Evolutionary conservation across 35 echinoderm and acorn worm species (phyloP).

Genomic region (Anneissia japonica): DNA sequence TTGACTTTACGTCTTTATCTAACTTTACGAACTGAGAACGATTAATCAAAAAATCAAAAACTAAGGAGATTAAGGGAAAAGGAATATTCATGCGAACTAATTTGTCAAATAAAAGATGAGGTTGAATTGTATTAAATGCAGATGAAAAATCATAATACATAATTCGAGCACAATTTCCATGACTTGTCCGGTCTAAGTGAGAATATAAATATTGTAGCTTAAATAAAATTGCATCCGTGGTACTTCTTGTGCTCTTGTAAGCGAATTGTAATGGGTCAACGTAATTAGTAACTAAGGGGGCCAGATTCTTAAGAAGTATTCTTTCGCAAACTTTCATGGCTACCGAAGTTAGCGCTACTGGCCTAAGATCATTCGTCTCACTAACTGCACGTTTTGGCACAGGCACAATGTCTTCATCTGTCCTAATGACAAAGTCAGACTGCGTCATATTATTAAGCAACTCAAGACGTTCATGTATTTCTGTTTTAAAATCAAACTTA

Average conservation of each 20-base stretch:
- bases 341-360: slow-evolving; percentile 47
- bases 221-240: slow-evolving; percentile 27
- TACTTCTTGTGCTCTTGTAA: slow-evolving; percentile 15
- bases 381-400: slow-evolving; percentile 14
- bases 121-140: slow-evolving; percentile 31
- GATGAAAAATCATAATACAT: slow-evolving; percentile 41
- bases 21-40: slow-evolving; percentile 30
- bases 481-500: too few species aligned
- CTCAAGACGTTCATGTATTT: too few species aligned
- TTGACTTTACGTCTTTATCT: background rate
- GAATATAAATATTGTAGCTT: slow-evolving; percentile 15
- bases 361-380: slow-evolving; percentile 59
- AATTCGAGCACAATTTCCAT: background rate
- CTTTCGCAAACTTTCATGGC: slow-evolving; percentile 42
- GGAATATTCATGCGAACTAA: background rate
- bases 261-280: slow-evolving; percentile 36
- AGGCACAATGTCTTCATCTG: too few species aligned
- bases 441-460: too few species aligned
- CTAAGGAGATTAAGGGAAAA: background rate
- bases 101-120: slow-evolving; percentile 2
- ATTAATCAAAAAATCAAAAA: slow-evolving; percentile 10
- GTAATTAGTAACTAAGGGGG: background rate
- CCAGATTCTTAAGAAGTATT: slow-evolving; percentile 32
- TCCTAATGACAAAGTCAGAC: too few species aligned
- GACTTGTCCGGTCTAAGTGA: background rate